Conservation (phyloP, 2,113 vertebrate species). For the Psettodes erumei region DNA sequence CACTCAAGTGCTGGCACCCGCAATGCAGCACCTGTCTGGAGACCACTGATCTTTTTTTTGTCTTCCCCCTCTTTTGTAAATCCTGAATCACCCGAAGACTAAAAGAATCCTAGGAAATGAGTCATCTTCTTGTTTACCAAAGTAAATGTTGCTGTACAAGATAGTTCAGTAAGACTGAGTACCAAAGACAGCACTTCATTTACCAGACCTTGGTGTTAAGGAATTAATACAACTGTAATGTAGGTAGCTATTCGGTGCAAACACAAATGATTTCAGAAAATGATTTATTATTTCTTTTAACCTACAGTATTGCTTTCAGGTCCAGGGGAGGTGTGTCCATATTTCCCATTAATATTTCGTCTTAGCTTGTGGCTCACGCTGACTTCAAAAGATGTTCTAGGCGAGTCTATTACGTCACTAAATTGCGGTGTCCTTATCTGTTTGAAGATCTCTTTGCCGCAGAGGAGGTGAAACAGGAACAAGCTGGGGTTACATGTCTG, state of each 20-base stretch:
- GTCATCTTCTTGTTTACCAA: neutral
- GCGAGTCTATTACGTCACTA: conserved; percentile 13
- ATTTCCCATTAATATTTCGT: conserved; percentile 29
- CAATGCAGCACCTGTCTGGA: conserved; percentile 33
- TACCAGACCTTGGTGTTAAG: neutral
- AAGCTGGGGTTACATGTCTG: conserved; percentile 65
- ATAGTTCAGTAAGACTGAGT: too few relatives aligned
- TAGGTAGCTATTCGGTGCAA: neutral
- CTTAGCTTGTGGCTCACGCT: conserved; percentile 31
- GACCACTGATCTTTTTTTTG: neutral
- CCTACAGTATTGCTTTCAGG: neutral
- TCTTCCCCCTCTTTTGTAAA: neutral
- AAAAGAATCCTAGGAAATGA: neutral
- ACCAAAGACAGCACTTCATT: neutral
- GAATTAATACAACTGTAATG: neutral
- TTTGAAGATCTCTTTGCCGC: conserved; percentile 19
- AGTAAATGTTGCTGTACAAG: too few relatives aligned
- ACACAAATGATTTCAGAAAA: neutral
- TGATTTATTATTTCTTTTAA: neutral
- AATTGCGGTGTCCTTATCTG: conserved; percentile 32
- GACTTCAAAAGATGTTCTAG: conserved; percentile 51
- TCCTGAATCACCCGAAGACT: neutral
- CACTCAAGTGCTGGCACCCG: conserved; percentile 21
- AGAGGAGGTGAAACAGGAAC: conserved; percentile 57
- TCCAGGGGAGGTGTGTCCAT: neutral